Evolutionary conservation across 2,113 vertebrate genomes (phyloP).

Genomic region (Archilochus colubris): DNA sequence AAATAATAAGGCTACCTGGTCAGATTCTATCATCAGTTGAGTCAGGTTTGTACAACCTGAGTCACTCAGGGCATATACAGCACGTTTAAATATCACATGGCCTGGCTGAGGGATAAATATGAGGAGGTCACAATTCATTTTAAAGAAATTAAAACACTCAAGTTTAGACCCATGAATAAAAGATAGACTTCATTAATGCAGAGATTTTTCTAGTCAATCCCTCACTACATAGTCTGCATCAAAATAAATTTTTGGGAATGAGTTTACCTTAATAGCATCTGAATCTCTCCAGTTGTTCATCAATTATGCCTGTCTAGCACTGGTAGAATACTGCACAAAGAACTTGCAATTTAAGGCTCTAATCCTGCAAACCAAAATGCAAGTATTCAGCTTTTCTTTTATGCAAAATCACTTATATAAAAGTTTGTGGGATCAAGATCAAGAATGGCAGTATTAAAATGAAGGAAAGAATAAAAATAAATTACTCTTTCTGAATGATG

Average conservation of each 20-base stretch:
- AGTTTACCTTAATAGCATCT: background rate
- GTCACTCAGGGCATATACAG: background rate
- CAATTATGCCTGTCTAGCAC: background rate
- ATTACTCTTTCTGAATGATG: background rate
- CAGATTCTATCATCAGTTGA: conserved; percentile 33
- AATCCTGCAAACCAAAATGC: background rate
- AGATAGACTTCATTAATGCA: background rate
- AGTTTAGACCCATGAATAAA: conserved; percentile 23
- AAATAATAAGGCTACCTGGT: conserved; percentile 28
- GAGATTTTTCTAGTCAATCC: background rate
- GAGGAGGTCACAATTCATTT: background rate
- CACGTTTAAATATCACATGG: background rate
- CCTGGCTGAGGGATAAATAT: background rate
- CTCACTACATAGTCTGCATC: background rate
- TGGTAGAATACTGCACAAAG: background rate
- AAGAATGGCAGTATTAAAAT: background rate
- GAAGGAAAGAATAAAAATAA: background rate
- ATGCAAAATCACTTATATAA: background rate
- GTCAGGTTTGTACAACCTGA: conserved; percentile 12
- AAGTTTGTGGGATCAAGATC: background rate
- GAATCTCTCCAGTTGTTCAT: background rate
- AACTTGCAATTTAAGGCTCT: background rate
- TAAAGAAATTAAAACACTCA: background rate
- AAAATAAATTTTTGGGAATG: conserved; percentile 20
- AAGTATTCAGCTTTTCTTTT: background rate